Conservation (phyloP, 2,113 vertebrate species). For the Proteles cristata region DNA sequence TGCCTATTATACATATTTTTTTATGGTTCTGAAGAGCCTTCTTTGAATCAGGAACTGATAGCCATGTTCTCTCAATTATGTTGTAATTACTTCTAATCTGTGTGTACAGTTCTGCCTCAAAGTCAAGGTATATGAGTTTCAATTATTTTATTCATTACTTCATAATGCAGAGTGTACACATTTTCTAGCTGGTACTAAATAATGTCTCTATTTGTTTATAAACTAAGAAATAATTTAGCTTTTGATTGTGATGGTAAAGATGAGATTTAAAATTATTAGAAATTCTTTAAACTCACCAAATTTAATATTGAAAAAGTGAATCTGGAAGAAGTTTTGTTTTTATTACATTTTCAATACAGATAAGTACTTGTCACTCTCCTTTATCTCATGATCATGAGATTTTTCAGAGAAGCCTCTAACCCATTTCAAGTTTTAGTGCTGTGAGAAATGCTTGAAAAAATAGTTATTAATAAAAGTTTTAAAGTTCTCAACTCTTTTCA, state of each 20-base stretch:
- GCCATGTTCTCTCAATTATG: not conserved
- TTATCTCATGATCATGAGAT: conserved; percentile 64
- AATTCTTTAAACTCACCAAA: conserved; percentile 26
- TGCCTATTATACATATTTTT: not conserved
- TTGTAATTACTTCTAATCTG: not conserved
- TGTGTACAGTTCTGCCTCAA: not conserved
- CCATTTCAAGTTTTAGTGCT: conserved; percentile 36
- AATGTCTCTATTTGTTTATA: not conserved
- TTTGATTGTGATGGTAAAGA: not conserved
- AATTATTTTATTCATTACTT: conserved; percentile 39
- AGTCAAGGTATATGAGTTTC: not conserved
- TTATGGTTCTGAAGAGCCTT: not conserved
- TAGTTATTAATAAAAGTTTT: conserved; percentile 26
- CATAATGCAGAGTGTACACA: not conserved
- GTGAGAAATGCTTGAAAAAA: not conserved
- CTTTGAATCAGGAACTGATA: not conserved
- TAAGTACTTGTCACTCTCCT: conserved; percentile 36
- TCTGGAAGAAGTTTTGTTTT: conserved; percentile 30
- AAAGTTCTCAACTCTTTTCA: not conserved
- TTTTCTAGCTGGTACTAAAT: not conserved
- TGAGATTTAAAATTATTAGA: conserved; percentile 29
- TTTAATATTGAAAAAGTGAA: conserved; percentile 39
- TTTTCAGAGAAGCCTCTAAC: conserved; percentile 26
- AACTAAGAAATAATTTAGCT: not conserved
- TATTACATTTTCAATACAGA: conserved; percentile 67